Base-by-base conservation (phyloP, 30 jellyfish, hydroid and myxozoan species). In the Aurelia sp. region DNA sequence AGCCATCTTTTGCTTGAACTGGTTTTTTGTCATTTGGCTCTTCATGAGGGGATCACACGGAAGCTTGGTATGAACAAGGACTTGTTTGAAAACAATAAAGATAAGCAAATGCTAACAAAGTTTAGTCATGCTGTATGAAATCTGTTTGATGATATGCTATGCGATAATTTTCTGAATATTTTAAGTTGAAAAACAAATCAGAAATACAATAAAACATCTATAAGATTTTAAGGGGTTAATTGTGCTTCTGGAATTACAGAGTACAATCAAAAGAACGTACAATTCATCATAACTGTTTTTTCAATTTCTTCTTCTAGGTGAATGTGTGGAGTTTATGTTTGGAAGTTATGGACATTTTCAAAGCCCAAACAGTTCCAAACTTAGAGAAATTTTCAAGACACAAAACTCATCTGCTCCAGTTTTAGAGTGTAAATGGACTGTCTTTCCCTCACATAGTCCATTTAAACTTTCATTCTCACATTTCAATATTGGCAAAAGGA, bases 341-440 rank as follows among this genome's bases (percentile, higher is more conserved):
- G 62, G 65, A 17, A 10, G 33, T 16, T 55, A 33, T 55, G 91
- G 91, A n/a, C 15, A 44, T 37, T 67, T 82, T 37, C 60, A 57
- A 58, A 82, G 85, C 59, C 91, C 79, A 48, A 59, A 82, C 73
- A 68, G 67, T 55, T 44, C 91, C 20, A 9, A 69, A 37, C 61
- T 82, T 13, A 30, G 15, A 11, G 66, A 59, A 16, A 59, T 82
- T 13, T 68, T 55, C 40, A 17, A 30, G 31, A 48, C 41, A 53
- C 71, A 62, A 3, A 62, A 62, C 51, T 35, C 33, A 59, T 59
- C 55, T 41, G 48, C 77, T 18, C 71, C 62, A 21, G 58, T 22
- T 58, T 19, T 66, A 13, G 53, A 62, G 70, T 82, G 91, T 69
- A 82, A 47, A 27, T 82, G 91, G 91, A 82, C 52, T 10, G 61